Base-by-base conservation (phyloP, 37 sponge, comb jelly and placozoan species). In the Geodia barretti region DNA sequence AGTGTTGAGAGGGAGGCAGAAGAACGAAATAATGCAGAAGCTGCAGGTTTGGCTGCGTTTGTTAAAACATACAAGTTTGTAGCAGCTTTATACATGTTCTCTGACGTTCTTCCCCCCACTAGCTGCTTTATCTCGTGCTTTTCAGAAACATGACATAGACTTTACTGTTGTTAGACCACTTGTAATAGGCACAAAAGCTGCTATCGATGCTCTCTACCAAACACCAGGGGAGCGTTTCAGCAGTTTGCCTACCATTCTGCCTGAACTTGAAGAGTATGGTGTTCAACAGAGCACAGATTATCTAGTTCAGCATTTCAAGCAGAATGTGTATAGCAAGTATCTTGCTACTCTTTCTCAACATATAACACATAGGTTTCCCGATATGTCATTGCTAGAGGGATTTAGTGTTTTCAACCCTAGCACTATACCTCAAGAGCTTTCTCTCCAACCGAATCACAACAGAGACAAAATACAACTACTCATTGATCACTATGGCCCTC, bases 1-100 rank as follows among this genome's bases (percentile, higher is more conserved):
- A 64, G 68, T 28, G 39, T 83, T 5, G 75, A 83, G 3, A 70
- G 43, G 31, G 83, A 83, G 47, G 83, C 74, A 25, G 21, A 74
- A 40, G 82, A 81, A 39, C 5, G 73, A 9, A 29, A 58, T 72
- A 25, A 72, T 76, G 75, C 66, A 28, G 54, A 83, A 74, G 83
- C 83, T 21, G 54, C 47, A 30, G 82, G 73, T 60, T 41, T 83
- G 9, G 7, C 42, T 31, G 30, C 47, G 4, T 80, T 80, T 28
- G n/a, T 72, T 25, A 72, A 32, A 37, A 32, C 9, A 47, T 60
- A 70, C 35, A 17, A 68, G 14, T 80, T 80, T 80, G 39, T 80
- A 73, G 72, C 58, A 14, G 26, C 61, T 34, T 59, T 80, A 19
- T 69, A 61, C 31, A 80, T 70, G 71, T 67, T 73, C 34, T 33